These are phyloP conservation scores for Bugulina stolonifera DNA, from an alignment of 2,888 invertebrate genomes.

Conservation along the genomic window DNA sequence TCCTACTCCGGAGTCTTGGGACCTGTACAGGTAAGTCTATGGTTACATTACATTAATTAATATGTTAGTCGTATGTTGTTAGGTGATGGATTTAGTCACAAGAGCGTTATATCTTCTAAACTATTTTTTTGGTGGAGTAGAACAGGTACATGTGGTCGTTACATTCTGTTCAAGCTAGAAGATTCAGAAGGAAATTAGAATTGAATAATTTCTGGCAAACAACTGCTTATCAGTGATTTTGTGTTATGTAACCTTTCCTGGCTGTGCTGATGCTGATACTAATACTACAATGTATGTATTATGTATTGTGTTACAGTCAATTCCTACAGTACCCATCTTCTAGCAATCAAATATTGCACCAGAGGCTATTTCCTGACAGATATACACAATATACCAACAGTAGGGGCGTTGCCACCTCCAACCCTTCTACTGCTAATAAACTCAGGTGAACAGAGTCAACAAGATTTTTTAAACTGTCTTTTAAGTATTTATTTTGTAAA, in stretches of 20 bases:
- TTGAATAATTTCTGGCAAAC: no score
- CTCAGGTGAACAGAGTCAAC: constrained; percentile 24
- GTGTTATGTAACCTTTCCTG: no score
- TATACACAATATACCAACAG: constrained; percentile 31
- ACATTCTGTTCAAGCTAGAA: no score
- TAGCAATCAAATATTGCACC: constrained; percentile 48
- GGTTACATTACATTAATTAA: no score
- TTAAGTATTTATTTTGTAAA: no score
- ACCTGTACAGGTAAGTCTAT: constrained; percentile 51
- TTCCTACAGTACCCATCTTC: constrained; percentile 47
- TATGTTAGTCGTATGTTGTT: neutral
- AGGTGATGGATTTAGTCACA: neutral
- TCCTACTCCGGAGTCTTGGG: constrained; percentile 81
- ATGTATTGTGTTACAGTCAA: no score
- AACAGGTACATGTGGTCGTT: no score
- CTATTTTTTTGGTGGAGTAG: neutral
- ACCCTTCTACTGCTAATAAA: constrained; percentile 8
- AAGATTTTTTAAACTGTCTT: no score
- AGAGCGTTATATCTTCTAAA: neutral
- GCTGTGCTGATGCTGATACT: no score
- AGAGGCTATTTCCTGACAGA: constrained; percentile 48
- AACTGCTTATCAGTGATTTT: no score
- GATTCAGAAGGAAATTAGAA: no score
- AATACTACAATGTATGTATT: no score
- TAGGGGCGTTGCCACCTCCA: neutral